Evolutionary conservation across 2,888 invertebrate species (phyloP), one percentile per base, ranked within the genome.

Genomic region (Sarcophaga variegata): DNA sequence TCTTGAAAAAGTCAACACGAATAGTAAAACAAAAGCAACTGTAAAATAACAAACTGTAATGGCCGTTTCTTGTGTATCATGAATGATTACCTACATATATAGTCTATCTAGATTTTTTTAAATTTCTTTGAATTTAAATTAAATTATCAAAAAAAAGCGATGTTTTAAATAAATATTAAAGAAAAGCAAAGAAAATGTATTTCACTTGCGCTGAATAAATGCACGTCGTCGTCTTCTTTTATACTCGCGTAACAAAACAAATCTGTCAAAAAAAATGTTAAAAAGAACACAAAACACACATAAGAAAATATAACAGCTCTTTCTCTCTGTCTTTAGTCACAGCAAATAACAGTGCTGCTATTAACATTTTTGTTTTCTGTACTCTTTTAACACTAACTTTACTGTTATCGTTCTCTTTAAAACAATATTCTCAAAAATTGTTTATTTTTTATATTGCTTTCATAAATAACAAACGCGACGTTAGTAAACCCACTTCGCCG

Each of bases 401-500:
- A 71, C 71, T 75, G 66, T 75, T 86, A 12, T 45, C 20, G 47
- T 62, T 66, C 74, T 81, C 77, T 72, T 86, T 62, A 47, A 25
- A 54, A 76, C 47, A 76, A 76, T 25, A 59, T 82, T 74, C 83
- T 86, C 86, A 80, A 80, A 71, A 60, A 81, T 83, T 83, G 76
- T 82, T 67, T 66, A 71, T 60, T 63, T 60, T 81, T 85, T 75
- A 22, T 81, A 70, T 79, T 82, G 74, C 69, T 85, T 77, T 78
- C 83, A 81, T 87, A 83, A 79, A 71, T 81, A 66, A 83, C 62
- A 84, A 76, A 87, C 84, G 87, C 87, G 87, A 70, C 81, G 78
- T 67, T 79, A 63, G 64, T 82, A 85, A 76, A 86, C 86, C 88
- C 88, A 86, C 85, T 85, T 89, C 87, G 83, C 89, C 88, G 89